phyloP scores from a whole-genome alignment of 2,888 invertebrate genomes.

The Tyria jacobaeae region DNA sequence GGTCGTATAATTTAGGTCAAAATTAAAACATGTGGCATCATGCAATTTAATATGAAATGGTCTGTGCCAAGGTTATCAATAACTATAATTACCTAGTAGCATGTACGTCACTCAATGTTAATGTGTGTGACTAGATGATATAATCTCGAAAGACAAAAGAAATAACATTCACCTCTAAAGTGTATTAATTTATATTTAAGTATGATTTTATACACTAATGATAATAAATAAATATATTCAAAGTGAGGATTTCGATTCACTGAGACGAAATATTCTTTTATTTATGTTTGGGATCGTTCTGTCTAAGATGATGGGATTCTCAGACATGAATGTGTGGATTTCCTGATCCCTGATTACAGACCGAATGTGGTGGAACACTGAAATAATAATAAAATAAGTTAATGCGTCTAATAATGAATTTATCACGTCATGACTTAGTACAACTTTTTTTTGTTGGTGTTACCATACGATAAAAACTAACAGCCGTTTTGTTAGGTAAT shows the following conservation, averaged over 20 bases:
- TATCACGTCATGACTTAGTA: too few species aligned
- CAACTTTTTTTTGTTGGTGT: background rate
- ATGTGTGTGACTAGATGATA: background rate
- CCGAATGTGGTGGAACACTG: background rate
- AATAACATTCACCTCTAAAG: background rate
- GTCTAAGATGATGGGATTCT: too few species aligned
- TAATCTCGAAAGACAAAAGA: background rate
- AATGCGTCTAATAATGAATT: too few species aligned
- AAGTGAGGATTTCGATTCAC: background rate
- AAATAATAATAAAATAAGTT: too few species aligned
- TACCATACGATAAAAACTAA: background rate
- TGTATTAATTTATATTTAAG: background rate
- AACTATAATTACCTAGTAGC: conserved; percentile 25
- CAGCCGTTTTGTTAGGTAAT: background rate
- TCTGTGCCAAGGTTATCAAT: conserved; percentile 40
- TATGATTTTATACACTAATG: background rate
- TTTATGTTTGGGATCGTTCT: background rate
- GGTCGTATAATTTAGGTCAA: background rate
- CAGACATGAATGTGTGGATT: background rate
- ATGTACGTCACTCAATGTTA: conserved; percentile 10
- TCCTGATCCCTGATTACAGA: background rate
- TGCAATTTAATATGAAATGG: conserved; percentile 36
- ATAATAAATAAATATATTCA: background rate
- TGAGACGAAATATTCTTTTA: background rate
- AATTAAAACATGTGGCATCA: conserved; percentile 37